phyloP scores from a whole-genome alignment of 2,888 invertebrate genomes.

The Platycheirus albimanus region DNA sequence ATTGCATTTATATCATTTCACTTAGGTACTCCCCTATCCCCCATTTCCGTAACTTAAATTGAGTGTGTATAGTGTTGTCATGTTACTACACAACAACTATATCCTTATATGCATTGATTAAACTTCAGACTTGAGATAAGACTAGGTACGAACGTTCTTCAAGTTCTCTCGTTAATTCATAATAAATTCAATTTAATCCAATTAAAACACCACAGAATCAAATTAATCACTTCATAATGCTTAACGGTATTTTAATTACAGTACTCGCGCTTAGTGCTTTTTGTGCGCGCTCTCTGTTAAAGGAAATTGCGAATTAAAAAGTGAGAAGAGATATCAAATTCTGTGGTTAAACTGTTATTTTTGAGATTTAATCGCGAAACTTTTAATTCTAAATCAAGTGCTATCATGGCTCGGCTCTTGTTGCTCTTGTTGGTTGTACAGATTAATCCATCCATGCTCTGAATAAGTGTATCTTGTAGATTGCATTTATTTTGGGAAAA shows the following conservation, averaged over 20 bases:
- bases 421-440: no score
- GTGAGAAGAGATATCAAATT: slow-evolving; percentile 14
- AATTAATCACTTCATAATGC: slow-evolving; percentile 54
- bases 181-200: slow-evolving; percentile 62
- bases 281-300: neutral
- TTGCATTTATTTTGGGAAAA: slow-evolving; percentile 40
- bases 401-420: neutral
- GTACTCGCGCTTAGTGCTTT: slow-evolving; percentile 15
- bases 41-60: no score
- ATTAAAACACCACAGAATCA: slow-evolving; percentile 54
- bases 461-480: neutral
- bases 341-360: neutral
- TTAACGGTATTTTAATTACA: slow-evolving; percentile 47
- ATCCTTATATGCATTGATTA: slow-evolving; percentile 1
- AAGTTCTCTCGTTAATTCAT: slow-evolving; percentile 2
- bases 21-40: no score
- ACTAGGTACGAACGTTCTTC: neutral
- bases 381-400: slow-evolving; percentile 8
- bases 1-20: slow-evolving; percentile 40
- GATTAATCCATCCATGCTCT: slow-evolving; percentile 19
- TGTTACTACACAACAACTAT: neutral
- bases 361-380: neutral
- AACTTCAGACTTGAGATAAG: neutral
- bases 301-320: slow-evolving; percentile 28
- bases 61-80: neutral